Evolutionary conservation across 2,797 vertebrate genomes (phyloP), one percentile per base, ranked within the genome.

Genomic region (Leptoclinus maculatus): DNA sequence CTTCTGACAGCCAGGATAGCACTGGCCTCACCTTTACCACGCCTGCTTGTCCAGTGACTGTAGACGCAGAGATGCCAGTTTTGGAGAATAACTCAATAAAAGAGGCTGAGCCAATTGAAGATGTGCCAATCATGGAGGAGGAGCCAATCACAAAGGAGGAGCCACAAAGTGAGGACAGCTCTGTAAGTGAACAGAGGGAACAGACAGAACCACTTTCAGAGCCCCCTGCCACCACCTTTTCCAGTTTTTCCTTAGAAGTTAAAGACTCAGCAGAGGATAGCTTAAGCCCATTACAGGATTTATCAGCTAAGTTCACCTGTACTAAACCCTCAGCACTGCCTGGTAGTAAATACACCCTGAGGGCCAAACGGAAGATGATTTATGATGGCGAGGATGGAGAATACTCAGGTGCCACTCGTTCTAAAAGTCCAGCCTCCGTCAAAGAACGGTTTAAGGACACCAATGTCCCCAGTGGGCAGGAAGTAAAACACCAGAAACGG

Each of bases 271-370:
- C 74, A 32, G 88, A 91, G 13, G 83, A 92, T 16, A 74, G 32
- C 39, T 69, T 90, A 25, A 71, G 45, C 65, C 76, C 81, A 23
- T 84, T 90, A 86, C 93, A 93, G 29, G 94, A 94, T 71, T 71
- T 93, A 82, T 93, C 91, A 7, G 75, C 80, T 17, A 88, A 91
- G 71, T 69, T 95, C 83, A 94, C 94, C 81, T 91, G 94, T 32
- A 96, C 96, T 45, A 96, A 96, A 68, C 87, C 94, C 0, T 96
- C 97, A 83, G 95, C 95, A 78, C 90, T 97, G 14, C 97, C 96
- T 75, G 96, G 96, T 75, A 99, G 97, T 93, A 99, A 99, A 85
- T 99, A 99, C n/a, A 97, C 97, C 0, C 95, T 99, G 71, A 95
- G 98, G 89, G 93, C 97, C 0, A 99, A 99, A 86, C 95, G 98